These are phyloP conservation scores for Drosophila fulvimacula DNA, from an alignment of 2,888 invertebrate genomes.

Conservation along the genomic window DNA sequence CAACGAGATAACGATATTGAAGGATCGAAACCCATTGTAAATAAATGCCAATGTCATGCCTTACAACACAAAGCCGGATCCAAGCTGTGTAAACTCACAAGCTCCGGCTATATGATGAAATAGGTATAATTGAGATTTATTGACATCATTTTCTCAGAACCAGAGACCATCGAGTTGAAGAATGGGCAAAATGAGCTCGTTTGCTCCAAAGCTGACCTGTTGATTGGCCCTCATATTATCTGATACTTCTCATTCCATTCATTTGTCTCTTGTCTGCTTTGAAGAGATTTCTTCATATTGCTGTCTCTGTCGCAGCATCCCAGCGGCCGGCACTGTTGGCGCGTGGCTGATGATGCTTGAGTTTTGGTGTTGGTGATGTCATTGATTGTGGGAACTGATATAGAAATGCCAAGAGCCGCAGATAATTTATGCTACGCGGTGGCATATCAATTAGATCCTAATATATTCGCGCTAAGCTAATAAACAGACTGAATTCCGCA, in stretches of 20 bases:
- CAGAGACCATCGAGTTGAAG: conserved; percentile 32
- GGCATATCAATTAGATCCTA: conserved; percentile 12
- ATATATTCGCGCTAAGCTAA: conserved; percentile 4
- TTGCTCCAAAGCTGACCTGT: conserved; percentile 29
- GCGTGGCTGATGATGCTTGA: conserved; percentile 46
- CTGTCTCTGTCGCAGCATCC: conserved; percentile 17
- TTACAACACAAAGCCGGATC: conserved; percentile 41
- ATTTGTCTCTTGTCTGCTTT: conserved; percentile 20
- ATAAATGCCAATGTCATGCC: neutral
- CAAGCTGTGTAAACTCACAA: neutral
- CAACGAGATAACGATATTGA: conserved; percentile 18
- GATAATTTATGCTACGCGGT: neutral
- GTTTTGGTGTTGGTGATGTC: conserved; percentile 66
- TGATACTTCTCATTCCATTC: conserved; percentile 11
- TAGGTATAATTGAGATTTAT: conserved; percentile 52
- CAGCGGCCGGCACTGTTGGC: conserved; percentile 51
- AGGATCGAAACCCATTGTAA: conserved; percentile 30
- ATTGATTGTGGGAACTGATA: conserved; percentile 43
- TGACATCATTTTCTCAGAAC: conserved; percentile 52
- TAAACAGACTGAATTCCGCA: conserved; percentile 1
- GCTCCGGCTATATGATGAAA: conserved; percentile 18
- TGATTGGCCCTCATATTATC: conserved; percentile 24
- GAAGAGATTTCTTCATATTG: conserved; percentile 7
- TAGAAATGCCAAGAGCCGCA: conserved; percentile 21
- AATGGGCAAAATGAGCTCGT: conserved; percentile 24